These are phyloP conservation scores for Parnassius apollo DNA, from an alignment of 2,888 invertebrate species.

Conservation along the genomic window DNA sequence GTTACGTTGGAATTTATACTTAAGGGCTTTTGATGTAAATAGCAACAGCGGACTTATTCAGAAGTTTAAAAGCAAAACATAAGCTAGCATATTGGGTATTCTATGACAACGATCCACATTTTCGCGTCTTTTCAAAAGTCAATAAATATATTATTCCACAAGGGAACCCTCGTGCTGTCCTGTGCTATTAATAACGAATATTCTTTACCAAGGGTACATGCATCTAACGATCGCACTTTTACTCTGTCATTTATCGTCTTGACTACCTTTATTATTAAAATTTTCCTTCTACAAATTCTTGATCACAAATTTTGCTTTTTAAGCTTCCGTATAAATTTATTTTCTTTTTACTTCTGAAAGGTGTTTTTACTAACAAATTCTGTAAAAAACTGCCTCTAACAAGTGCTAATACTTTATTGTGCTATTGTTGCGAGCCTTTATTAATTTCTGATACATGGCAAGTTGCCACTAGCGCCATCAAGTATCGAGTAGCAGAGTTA, in stretches of 20 bases:
- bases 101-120: conserved; percentile 35
- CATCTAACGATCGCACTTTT: conserved; percentile 70
- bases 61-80: conserved; percentile 21
- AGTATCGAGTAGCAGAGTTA: too few species aligned
- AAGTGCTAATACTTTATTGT: conserved; percentile 3
- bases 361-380: conserved; percentile 25
- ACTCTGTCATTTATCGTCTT: conserved; percentile 60
- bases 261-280: conserved; percentile 49
- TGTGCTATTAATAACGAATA: conserved; percentile 68
- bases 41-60: background rate
- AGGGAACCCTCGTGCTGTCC: conserved; percentile 54
- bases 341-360: conserved; percentile 28
- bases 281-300: conserved; percentile 35
- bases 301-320: conserved; percentile 20
- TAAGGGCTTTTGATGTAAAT: conserved; percentile 4
- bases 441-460: too few species aligned
- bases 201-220: conserved; percentile 64
- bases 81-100: conserved; percentile 23
- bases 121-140: conserved; percentile 52
- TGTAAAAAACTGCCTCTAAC: conserved; percentile 19
- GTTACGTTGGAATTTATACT: background rate
- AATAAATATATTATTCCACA: conserved; percentile 61
- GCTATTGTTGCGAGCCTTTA: too few species aligned
- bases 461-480: too few species aligned
- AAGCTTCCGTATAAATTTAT: conserved; percentile 26